Evolutionary conservation across 2,888 invertebrate genomes (phyloP).

Genomic region (Bruchidius siliquastri): DNA sequence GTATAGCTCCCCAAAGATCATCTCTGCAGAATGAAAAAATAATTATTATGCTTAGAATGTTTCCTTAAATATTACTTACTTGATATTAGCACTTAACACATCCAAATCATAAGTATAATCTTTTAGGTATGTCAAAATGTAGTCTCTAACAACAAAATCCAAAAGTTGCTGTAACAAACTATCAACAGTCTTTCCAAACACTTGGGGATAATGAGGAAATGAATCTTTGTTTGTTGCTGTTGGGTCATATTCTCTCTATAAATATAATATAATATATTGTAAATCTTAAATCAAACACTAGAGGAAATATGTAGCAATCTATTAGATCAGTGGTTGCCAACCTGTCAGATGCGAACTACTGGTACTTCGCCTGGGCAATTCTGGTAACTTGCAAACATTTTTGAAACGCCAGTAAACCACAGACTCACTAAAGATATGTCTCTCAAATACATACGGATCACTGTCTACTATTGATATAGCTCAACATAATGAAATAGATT

Average conservation of each 20-base stretch:
- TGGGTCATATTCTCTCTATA: conserved; percentile 39
- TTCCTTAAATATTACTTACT: conserved; percentile 37
- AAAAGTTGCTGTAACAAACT: conserved; percentile 77
- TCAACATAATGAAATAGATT: background rate
- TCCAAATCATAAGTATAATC: conserved; percentile 53
- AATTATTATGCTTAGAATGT: background rate
- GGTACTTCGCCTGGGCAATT: too few relatives aligned
- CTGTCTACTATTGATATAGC: too few relatives aligned
- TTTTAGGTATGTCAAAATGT: conserved; percentile 70
- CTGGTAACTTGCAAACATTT: too few relatives aligned
- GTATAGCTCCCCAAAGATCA: conserved; percentile 78
- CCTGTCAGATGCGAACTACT: too few relatives aligned
- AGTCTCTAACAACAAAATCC: conserved; percentile 75
- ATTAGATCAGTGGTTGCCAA: too few relatives aligned
- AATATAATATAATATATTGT: conserved; percentile 8
- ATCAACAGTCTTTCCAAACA: conserved; percentile 80
- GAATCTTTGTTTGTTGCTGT: conserved; percentile 22
- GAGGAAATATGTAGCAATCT: too few relatives aligned
- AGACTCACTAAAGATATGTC: too few relatives aligned
- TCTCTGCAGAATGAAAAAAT: conserved; percentile 52
- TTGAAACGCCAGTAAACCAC: too few relatives aligned
- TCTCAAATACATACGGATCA: too few relatives aligned
- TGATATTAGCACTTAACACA: conserved; percentile 48
- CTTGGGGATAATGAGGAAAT: conserved; percentile 61
- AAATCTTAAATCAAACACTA: too few relatives aligned